These are phyloP conservation scores for Seira ritae DNA, from an alignment of 2,888 invertebrate species.

Conservation along the genomic window DNA sequence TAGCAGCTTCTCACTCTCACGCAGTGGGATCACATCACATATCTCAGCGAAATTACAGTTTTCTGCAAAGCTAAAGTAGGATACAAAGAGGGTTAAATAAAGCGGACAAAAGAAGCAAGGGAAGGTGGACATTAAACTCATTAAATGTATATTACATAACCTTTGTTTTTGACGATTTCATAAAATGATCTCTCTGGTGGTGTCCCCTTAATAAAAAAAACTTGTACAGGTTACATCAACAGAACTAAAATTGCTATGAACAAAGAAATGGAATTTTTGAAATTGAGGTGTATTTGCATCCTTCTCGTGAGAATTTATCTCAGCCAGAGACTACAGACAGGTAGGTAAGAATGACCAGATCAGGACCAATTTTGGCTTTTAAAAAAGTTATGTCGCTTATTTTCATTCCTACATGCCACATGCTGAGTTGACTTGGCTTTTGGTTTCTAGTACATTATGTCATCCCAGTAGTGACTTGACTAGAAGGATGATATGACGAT, in stretches of 20 bases:
- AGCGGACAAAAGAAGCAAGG: neutral
- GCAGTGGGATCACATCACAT: neutral
- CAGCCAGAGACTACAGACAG: too few relatives aligned
- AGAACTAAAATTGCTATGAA: too few relatives aligned
- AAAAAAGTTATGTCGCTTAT: too few relatives aligned
- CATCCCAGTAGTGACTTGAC: neutral
- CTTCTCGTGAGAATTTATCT: too few relatives aligned
- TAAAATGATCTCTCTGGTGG: neutral
- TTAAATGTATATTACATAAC: conserved; percentile 14
- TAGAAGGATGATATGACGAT: neutral
- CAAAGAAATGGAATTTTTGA: too few relatives aligned
- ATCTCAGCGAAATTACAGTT: neutral
- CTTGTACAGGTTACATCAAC: too few relatives aligned
- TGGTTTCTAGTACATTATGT: neutral
- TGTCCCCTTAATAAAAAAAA: neutral
- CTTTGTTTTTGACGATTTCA: neutral
- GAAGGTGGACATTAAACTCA: conserved; percentile 1
- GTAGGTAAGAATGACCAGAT: too few relatives aligned
- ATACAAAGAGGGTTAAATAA: neutral
- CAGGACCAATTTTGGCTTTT: too few relatives aligned
- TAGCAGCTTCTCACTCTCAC: conserved; percentile 27
- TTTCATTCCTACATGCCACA: neutral
- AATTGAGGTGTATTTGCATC: too few relatives aligned
- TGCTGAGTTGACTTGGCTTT: neutral
- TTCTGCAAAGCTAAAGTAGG: neutral